Evolutionary conservation across 2,888 invertebrate genomes (phyloP).

Genomic region (Troilus luridus): DNA sequence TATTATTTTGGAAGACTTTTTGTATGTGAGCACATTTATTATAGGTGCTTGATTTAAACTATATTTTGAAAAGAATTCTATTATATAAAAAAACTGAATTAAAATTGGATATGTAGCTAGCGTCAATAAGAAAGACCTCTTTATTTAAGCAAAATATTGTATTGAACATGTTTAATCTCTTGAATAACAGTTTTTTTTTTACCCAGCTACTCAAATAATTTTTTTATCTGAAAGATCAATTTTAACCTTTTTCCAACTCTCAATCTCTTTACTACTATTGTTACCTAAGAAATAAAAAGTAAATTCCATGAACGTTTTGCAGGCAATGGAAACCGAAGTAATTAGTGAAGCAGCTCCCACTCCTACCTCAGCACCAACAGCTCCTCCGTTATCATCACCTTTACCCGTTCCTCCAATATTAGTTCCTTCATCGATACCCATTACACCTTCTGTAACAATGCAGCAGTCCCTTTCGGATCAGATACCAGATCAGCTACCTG

Average conservation of each 20-base stretch:
- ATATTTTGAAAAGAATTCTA: too few relatives aligned
- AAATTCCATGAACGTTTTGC: neutral
- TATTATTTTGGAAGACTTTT: neutral
- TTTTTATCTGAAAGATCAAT: too few relatives aligned
- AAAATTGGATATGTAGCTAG: too few relatives aligned
- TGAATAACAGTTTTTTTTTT: too few relatives aligned
- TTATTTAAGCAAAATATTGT: too few relatives aligned
- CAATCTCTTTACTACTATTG: neutral
- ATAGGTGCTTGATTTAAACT: too few relatives aligned
- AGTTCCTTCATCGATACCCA: slow-evolving; percentile 30
- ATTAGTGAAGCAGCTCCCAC: slow-evolving; percentile 54
- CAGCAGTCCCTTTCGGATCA: slow-evolving; percentile 55
- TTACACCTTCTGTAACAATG: slow-evolving; percentile 29
- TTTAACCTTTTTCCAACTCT: too few relatives aligned
- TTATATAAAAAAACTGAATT: too few relatives aligned
- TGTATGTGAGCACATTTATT: too few relatives aligned
- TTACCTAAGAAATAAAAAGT: neutral
- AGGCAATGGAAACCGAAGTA: slow-evolving; percentile 64
- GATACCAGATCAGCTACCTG: slow-evolving; percentile 69
- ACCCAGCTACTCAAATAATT: too few relatives aligned
- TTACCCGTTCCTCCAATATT: slow-evolving; percentile 50
- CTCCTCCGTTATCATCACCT: neutral
- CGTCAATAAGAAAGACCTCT: too few relatives aligned
- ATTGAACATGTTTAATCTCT: too few relatives aligned
- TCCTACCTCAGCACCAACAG: neutral